Conservation (phyloP, 1,140 invertebrate genomes). For the Diorhabda carinulata region DNA sequence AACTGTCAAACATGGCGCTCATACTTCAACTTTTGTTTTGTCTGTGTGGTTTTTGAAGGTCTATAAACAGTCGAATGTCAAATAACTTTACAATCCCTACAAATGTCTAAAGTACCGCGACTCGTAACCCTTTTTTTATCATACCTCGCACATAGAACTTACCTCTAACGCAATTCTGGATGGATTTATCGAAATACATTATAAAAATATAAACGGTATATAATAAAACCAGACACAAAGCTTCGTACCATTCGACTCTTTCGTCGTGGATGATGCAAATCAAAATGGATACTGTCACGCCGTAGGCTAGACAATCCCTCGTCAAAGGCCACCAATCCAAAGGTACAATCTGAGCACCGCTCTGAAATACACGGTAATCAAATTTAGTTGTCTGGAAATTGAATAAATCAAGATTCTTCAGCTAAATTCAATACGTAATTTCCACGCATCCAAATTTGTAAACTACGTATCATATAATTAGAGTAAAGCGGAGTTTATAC, state of each 20-base stretch:
- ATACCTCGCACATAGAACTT: conserved; percentile 25
- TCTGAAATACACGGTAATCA: conserved; percentile 27
- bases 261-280: conserved; percentile 89
- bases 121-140: too few species aligned
- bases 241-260: conserved; percentile 86
- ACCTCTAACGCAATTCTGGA: conserved; percentile 73
- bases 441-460: too few species aligned
- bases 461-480: too few species aligned
- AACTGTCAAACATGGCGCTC: not conserved
- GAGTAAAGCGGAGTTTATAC: too few species aligned
- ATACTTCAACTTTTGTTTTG: not conserved
- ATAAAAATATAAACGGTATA: conserved; percentile 81
- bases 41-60: too few species aligned
- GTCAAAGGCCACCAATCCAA: conserved; percentile 92
- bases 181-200: conserved; percentile 82
- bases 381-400: too few species aligned
- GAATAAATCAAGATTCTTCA: too few species aligned
- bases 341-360: conserved; percentile 68
- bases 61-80: too few species aligned
- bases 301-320: conserved; percentile 85
- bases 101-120: too few species aligned
- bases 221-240: conserved; percentile 70
- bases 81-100: too few species aligned
- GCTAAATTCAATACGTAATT: too few species aligned
- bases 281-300: conserved; percentile 82